phyloP scores from a whole-genome alignment of 2,113 vertebrate species.

The Carettochelys insculpta region DNA sequence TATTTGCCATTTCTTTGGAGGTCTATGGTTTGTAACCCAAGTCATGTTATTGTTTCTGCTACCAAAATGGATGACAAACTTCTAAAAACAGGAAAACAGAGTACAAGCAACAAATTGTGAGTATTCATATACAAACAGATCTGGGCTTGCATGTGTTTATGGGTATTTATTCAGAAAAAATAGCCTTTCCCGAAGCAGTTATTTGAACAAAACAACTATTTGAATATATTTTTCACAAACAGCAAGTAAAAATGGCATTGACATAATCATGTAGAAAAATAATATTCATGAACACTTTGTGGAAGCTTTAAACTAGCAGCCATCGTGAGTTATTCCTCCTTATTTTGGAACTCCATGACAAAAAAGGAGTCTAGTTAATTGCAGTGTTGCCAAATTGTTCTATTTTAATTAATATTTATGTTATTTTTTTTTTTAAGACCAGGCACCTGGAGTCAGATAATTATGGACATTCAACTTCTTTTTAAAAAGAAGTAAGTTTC shows the following conservation, averaged over 20 bases:
- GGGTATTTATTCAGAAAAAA: not conserved
- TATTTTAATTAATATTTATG: no score
- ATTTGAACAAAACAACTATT: not conserved
- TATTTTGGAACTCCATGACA: not conserved
- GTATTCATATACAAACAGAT: not conserved
- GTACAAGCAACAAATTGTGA: not conserved
- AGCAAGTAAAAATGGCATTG: not conserved
- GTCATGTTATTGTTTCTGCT: not conserved
- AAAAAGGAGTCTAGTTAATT: not conserved
- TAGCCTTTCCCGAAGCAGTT: not conserved
- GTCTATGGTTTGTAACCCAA: not conserved
- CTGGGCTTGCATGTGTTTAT: not conserved
- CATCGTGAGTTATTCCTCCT: not conserved
- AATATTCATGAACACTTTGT: not conserved
- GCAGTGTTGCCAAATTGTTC: not conserved
- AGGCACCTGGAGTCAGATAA: rapidly evolving
- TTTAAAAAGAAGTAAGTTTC: not conserved
- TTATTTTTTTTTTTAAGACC: not conserved
- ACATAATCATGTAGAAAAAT: not conserved
- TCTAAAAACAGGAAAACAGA: not conserved
- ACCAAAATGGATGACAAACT: not conserved
- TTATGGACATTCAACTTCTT: not conserved
- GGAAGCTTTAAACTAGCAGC: not conserved
- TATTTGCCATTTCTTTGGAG: not conserved
- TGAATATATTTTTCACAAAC: not conserved